Conservation (phyloP, 1,140 invertebrate genomes). For the Drosophila serrata region DNA sequence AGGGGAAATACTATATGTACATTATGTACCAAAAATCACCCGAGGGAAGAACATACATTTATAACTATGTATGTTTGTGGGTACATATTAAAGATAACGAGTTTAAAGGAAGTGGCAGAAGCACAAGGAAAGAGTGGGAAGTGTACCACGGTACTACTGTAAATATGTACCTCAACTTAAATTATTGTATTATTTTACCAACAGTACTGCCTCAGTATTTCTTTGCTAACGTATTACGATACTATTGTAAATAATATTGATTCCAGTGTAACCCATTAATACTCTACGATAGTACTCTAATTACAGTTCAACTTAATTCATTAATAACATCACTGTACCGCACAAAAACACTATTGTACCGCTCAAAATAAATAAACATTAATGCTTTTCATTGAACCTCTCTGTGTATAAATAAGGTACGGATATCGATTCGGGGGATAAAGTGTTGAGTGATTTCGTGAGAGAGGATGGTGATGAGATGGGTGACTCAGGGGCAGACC, state of each 20-base stretch:
- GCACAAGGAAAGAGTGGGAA: neutral
- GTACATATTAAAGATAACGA: constrained; percentile 23
- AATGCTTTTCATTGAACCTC: constrained; percentile 7
- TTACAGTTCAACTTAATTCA: neutral
- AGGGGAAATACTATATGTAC: constrained; percentile 15
- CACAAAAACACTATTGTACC: neutral
- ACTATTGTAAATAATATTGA: no score
- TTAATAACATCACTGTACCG: neutral
- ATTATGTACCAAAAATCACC: constrained; percentile 19
- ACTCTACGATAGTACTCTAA: neutral
- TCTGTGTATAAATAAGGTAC: constrained; percentile 9
- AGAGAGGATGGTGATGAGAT: constrained; percentile 6
- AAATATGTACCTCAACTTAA: neutral
- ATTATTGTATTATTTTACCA: neutral
- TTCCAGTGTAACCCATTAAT: no score
- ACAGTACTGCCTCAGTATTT: neutral
- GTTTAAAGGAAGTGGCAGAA: constrained; percentile 11
- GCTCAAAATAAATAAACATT: neutral
- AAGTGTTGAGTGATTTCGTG: constrained; percentile 5
- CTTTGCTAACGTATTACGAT: neutral
- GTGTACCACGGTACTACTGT: neutral
- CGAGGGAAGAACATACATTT: neutral
- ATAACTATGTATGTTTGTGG: no score
- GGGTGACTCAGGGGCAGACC: constrained; percentile 10
- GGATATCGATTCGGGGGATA: constrained; percentile 16